Base-by-base conservation (phyloP, 35 echinoderm and acorn worm species). In the Apostichopus parvimensis region DNA sequence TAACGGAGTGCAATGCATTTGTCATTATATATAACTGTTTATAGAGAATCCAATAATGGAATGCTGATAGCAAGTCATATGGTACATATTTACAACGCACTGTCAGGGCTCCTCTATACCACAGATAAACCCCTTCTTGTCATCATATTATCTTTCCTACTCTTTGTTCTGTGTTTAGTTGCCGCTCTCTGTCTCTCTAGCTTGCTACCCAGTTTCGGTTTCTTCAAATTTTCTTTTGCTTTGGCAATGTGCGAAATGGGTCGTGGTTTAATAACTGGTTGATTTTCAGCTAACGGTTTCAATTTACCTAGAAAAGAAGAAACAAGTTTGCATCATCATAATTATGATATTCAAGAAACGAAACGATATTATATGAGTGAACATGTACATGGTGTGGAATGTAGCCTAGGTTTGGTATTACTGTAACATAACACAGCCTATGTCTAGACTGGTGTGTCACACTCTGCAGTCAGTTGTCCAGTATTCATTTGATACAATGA, bases 201-300 rank as follows among this genome's bases (percentile, higher is more conserved):
- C 22, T 91, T 87, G 77, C 72, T 89, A 45, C 53, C 90, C 21
- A 95, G 10, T 54, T 91, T 92, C 0, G 96, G 96, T 22, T 94
- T 98, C 93, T 98, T 98, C 22, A 94, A 23, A 1, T 84, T 80
- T 57, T 94, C 77, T 79, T 98, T 98, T 26, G 94, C 96, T 26
- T 93, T 92, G n/a, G 61, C 57, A 56, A 94, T 81, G 66, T 96
- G 91, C 5, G 86, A 77, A 28, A 53, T 12, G 20, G 60, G 9
- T 56, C 20, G 45, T 76, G 77, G 61, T 83, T 95, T 92, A 4
- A 8, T 92, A 4, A 8, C 9, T 84, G 81, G 57, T 59, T 84
- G 81, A 21, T 34, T 93, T 78, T 95, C 95, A 34, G 65, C 68
- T 8, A 97, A 80, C 13, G 95, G 95, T 83, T 97, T 97, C 58